Conservation (phyloP, 2,888 invertebrate species). For the Escarpia spicata region DNA sequence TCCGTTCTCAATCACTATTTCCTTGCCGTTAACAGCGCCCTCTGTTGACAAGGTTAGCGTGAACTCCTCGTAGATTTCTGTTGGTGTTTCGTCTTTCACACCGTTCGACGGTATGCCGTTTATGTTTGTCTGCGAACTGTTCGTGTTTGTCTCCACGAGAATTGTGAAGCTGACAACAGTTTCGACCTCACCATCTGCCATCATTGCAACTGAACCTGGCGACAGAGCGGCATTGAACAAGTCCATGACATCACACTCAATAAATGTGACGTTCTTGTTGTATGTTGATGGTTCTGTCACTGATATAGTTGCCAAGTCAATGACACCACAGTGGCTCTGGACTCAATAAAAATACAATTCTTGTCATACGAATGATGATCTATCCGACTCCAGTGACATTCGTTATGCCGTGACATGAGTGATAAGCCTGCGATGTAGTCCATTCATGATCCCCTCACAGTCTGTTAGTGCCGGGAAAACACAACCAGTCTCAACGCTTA, state of each 20-base stretch:
- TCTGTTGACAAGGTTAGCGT: background rate
- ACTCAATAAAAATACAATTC: no score
- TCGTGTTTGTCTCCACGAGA: background rate
- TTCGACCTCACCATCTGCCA: background rate
- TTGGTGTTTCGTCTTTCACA: background rate
- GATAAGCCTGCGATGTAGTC: background rate
- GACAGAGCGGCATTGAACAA: background rate
- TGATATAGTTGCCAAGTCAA: no score
- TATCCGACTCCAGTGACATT: background rate
- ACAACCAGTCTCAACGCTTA: background rate
- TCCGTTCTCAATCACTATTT: background rate
- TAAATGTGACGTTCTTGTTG: background rate
- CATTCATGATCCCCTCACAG: background rate
- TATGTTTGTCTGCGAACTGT: no score
- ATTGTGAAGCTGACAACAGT: background rate
- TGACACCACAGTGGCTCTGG: no score
- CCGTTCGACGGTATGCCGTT: background rate
- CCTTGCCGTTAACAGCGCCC: background rate
- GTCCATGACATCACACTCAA: background rate
- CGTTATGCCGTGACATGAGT: background rate
- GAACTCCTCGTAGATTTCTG: background rate
- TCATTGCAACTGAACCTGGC: background rate
- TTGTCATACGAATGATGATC: background rate
- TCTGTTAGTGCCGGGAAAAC: background rate
- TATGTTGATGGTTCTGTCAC: background rate